These are phyloP conservation scores for Plectropomus leopardus DNA, from an alignment of 2,113 vertebrate genomes.

Conservation along the genomic window DNA sequence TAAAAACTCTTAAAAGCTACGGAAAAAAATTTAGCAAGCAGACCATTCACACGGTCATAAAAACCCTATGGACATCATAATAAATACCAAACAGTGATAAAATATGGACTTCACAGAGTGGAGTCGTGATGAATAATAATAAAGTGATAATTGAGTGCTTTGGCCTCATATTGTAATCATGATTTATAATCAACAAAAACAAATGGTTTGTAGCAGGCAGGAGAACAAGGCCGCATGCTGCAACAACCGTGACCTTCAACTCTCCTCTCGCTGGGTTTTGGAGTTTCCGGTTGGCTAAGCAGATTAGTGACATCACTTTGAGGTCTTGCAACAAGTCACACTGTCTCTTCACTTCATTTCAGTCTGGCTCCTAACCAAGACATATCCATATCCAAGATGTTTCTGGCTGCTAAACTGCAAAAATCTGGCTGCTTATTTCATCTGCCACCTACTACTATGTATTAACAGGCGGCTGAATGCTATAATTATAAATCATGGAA, in stretches of 20 bases:
- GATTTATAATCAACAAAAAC: slow-evolving; percentile 26
- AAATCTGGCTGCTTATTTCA: slow-evolving; percentile 5
- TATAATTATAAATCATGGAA: slow-evolving; percentile 9
- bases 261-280: slow-evolving; percentile 40
- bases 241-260: slow-evolving; percentile 54
- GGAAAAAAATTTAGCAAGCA: background rate
- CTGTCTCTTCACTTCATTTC: slow-evolving; percentile 31
- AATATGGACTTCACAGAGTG: slow-evolving; percentile 20
- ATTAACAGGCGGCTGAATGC: slow-evolving; percentile 7
- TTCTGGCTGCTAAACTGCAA: slow-evolving; percentile 1
- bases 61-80: slow-evolving; percentile 5
- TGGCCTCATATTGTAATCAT: slow-evolving; percentile 33
- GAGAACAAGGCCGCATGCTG: slow-evolving; percentile 7
- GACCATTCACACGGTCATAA: background rate
- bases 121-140: slow-evolving; percentile 31
- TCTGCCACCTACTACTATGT: background rate
- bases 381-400: slow-evolving; percentile 15
- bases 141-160: slow-evolving; percentile 42
- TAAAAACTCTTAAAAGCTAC: background rate
- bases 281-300: slow-evolving; percentile 30
- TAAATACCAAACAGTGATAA: slow-evolving; percentile 32
- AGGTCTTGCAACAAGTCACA: slow-evolving; percentile 32
- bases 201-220: slow-evolving; percentile 30
- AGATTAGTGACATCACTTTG: slow-evolving; percentile 44
- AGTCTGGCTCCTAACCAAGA: background rate